Base-by-base conservation (phyloP, 2,888 invertebrate species). In the Lissocephala sabroskyi region DNA sequence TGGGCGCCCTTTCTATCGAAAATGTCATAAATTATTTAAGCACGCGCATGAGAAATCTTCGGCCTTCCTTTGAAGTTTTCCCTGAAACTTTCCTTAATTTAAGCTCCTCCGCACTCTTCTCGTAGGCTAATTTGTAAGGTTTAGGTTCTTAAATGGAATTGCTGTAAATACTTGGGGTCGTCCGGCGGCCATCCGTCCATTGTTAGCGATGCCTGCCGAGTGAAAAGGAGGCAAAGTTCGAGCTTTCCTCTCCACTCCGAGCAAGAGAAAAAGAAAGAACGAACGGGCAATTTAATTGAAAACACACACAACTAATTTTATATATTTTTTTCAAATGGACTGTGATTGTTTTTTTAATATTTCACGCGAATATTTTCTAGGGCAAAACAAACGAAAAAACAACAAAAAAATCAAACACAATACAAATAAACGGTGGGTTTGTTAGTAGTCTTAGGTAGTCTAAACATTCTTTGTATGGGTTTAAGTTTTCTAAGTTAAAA, bases 21-120 rank as follows among this genome's bases (percentile, higher is more conserved):
- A 58, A 57, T 51, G 55, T 71, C 78, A 77, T 74, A 73, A 74
- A 68, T 78, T 74, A 74, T 78, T 74, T 78, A 78, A 78, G 70
- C 61, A 55, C n/a, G n/a, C n/a, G n/a, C 70, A 55, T 52, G 29
- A 33, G 30, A 13, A 43, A 56, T 57, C 44, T 49, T 49, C 39
- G 36, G 13, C 28, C 39, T 41, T 41, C 33, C 16, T 32, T 19
- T 35, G 33, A 29, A 10, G 28, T 18, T 11, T 36, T 35, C 37
- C 46, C 47, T 37, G 37, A 53, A 16, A 9, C 33, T 46, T 56
- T 53, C 51, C 47, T 47, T 67, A 56, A 50, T 46, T 54, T 68
- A 61, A 73, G 62, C 26, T 45, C n/a, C n/a, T n/a, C 46, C 59
- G 59, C 62, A 61, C 59, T 52, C 60, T 58, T 18, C 62, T 49